Evolutionary conservation across 2,888 invertebrate genomes (phyloP), one percentile per base, ranked within the genome.

Genomic region (Apotomis betuletana): DNA sequence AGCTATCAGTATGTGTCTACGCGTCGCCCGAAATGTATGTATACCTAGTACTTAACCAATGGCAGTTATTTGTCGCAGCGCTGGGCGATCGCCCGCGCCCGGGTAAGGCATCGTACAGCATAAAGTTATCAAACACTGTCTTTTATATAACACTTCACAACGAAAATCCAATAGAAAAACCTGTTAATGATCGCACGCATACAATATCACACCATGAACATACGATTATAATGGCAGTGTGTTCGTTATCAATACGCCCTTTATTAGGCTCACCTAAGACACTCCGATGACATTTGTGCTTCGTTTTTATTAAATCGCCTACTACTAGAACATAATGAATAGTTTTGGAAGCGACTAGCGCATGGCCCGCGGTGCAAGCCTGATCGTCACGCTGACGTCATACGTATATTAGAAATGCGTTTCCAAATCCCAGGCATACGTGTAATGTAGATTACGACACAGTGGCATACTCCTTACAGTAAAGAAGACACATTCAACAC

Each of bases 341-440:
- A 84, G 86, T 80, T 78, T 78, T 74, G 59, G 76, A 85, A 83
- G 90, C 87, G 83, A 83, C 90, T 89, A 90, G 88, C 90, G 85
- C 78, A 78, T 87, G 89, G 86, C 83, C 91, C 91, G 90, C 88
- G 92, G 92, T 91, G 91, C 91, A 85, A 88, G 90, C 89, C 78
- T 83, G 84, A 87, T 90, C 89, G 88, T 86, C 85, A 81, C 87
- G 81, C 83, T 82, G 82, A 84, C 79, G 79, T 85, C 82, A 86
- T 87, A 90, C 87, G 87, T 91, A 90, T 89, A 87, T 87, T 89
- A 90, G 90, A 92, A 92, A 91, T 91, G 90, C 90, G 88, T 87
- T 89, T 87, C 87, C 87, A 90, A 90, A 89, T 83, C 84, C 80
- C 90, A 90, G 83, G 80, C 91, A 90, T 85, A 89, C 91, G 80